Evolutionary conservation across 1,140 invertebrate species (phyloP), one percentile per base, ranked within the genome.

Genomic region (Cotesia typhae): DNA sequence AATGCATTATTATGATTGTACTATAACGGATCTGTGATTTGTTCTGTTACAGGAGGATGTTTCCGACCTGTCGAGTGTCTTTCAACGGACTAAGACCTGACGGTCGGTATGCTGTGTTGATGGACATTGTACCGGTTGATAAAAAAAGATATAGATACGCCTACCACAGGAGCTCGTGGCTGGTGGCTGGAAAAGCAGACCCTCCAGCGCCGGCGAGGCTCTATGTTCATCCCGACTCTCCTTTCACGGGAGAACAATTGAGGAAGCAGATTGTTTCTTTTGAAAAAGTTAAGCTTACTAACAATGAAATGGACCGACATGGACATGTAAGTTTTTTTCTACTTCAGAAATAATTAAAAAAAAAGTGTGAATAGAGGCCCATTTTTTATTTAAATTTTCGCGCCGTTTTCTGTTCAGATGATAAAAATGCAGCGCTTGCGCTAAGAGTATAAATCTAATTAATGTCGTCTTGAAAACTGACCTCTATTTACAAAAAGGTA

Each of bases 281-380:
- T 88, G 98, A 99, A 89, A 99, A 99, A 89, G 95, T 99, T 82
- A 99, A 99, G 88, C 91, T 99, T 74, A 99, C 98, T 82, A 99
- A 99, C 88, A 99, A 99, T 88, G 96, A 98, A 88, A 95, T 98
- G 93, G 97, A 99, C 87, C 97, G 98, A 86, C 95, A 96, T 83
- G 97, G 97, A 87, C 97, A 99, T 91, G 98, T 99, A 89, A 92
- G 92, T 85, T 64, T 12, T 53, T 55, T 67, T 35, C 20, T 4
- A 10, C 2, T n/a, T 37, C 12, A 52, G 53, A 67, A 35, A 52
- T 53, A 37, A 14, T 55, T 55, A 55, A 7, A 4, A 17, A 17
- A 17, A 17, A 17, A 17, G 17, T 17, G 17, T 17, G 17, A 17
- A 17, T 17, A 17, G 17, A 17, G 17, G 14, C 14, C 0, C 14